phyloP scores from a whole-genome alignment of 2,888 invertebrate genomes.

The Lasius platythorax region DNA sequence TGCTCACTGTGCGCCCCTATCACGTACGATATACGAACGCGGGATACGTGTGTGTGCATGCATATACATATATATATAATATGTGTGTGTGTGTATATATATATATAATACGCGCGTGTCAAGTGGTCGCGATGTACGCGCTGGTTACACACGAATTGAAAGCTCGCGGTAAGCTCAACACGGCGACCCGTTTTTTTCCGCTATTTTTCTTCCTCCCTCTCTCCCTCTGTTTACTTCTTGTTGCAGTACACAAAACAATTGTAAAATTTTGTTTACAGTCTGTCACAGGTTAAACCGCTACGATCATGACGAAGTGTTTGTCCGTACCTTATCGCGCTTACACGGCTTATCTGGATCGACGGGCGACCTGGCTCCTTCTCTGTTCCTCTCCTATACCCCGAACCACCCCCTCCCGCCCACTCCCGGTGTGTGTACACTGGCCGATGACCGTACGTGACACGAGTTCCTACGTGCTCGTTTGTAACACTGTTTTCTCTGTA shows the following conservation, averaged over 20 bases:
- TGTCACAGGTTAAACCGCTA: constrained; percentile 24
- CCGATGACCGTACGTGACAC: constrained; percentile 54
- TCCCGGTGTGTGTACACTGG: constrained; percentile 42
- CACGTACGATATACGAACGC: constrained; percentile 58
- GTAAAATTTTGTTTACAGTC: constrained; percentile 32
- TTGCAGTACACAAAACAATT: not conserved
- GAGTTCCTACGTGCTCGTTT: constrained; percentile 31
- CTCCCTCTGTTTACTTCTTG: not conserved
- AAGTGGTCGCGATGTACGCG: constrained; percentile 62
- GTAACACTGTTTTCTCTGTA: constrained; percentile 40
- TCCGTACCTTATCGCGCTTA: constrained; percentile 28
- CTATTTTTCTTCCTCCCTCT: not conserved
- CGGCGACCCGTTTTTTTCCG: constrained; percentile 27
- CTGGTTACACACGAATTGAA: constrained; percentile 57
- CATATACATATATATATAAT: constrained; percentile 31
- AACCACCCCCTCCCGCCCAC: constrained; percentile 1
- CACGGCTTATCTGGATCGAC: constrained; percentile 42
- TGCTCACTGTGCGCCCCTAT: constrained; percentile 62
- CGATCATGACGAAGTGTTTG: constrained; percentile 19
- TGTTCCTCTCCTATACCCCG: constrained; percentile 14
- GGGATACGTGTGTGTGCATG: constrained; percentile 50
- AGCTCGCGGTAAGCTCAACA: constrained; percentile 56
- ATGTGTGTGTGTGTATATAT: constrained; percentile 23
- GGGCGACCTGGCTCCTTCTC: constrained; percentile 23
- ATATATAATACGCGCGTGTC: constrained; percentile 49